phyloP scores from a whole-genome alignment of 2,113 vertebrate species.

The Psephotus haematonotus region DNA sequence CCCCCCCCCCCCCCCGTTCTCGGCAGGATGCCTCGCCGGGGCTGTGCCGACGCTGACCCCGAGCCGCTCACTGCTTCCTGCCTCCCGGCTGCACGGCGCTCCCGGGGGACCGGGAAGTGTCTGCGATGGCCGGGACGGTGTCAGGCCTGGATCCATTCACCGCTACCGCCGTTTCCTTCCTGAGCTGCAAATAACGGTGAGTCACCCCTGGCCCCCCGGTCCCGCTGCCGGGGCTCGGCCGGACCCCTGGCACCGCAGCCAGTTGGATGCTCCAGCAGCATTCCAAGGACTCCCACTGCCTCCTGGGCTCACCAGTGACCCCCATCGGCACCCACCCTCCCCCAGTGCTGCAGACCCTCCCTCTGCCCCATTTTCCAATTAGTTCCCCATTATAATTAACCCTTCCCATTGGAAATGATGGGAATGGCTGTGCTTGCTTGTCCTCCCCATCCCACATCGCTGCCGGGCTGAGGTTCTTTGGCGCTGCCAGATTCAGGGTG shows the following conservation, averaged over 20 bases:
- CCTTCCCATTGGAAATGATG: neutral
- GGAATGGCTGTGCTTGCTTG: neutral
- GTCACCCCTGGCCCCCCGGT: neutral
- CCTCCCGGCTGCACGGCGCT: neutral
- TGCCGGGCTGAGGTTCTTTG: accelerated
- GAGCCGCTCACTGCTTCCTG: neutral
- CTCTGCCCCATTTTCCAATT: neutral
- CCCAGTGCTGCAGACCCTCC: neutral
- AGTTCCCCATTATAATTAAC: neutral
- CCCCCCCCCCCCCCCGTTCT: neutral
- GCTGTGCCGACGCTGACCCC: neutral
- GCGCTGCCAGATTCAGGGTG: accelerated
- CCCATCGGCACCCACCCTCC: accelerated
- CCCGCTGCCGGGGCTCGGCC: neutral
- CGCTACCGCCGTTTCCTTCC: constrained; percentile 50
- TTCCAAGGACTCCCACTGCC: neutral
- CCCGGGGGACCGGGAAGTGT: neutral
- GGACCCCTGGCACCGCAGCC: neutral
- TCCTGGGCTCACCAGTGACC: neutral
- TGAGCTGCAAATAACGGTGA: constrained; percentile 45
- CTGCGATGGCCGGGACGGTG: neutral
- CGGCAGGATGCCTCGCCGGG: neutral
- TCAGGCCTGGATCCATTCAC: constrained; percentile 9
- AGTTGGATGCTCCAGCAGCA: neutral
- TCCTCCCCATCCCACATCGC: neutral